phyloP scores from a whole-genome alignment of 2,113 vertebrate genomes.

The Oncorhynchus nerka region DNA sequence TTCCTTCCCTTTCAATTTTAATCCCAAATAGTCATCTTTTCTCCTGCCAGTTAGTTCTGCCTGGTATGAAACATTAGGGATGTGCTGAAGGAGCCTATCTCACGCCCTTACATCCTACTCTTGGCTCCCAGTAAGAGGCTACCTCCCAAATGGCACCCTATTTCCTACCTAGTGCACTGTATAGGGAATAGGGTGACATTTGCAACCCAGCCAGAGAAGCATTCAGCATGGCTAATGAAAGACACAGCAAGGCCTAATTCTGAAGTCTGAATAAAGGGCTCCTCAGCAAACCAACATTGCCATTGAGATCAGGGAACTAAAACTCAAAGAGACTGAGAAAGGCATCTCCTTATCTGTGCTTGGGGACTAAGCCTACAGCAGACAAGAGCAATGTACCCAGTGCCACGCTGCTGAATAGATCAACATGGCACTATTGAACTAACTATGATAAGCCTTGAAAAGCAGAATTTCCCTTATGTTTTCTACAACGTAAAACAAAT shows the following conservation, averaged over 20 bases:
- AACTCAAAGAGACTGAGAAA: constrained; percentile 33
- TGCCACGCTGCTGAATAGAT: neutral
- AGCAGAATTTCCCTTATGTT: too few species aligned
- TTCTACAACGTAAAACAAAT: too few species aligned
- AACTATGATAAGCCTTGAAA: too few species aligned
- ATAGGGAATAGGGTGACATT: too few species aligned
- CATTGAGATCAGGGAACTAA: constrained; percentile 36
- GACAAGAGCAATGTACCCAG: neutral
- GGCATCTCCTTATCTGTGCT: constrained; percentile 16
- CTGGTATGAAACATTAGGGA: constrained; percentile 18
- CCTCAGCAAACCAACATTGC: constrained; percentile 18
- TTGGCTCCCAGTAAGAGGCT: neutral
- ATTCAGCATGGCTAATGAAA: constrained; percentile 62
- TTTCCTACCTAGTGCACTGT: too few species aligned
- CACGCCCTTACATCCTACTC: constrained; percentile 2
- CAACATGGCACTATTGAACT: neutral
- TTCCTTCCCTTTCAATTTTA: neutral
- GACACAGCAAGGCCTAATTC: constrained; percentile 12
- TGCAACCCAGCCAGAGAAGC: constrained; percentile 22
- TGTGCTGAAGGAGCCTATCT: constrained; percentile 1
- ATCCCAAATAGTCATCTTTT: constrained; percentile 2
- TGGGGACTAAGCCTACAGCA: neutral
- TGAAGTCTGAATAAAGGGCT: constrained; percentile 25
- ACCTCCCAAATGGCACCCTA: too few species aligned
- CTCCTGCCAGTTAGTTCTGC: constrained; percentile 25